A percentile compares a stretch with the other conserved stretches of the same genome.
phyloP scores from a whole-genome alignment of 1,140 invertebrate species.

The Hyposmocoma kahamanoa region DNA sequence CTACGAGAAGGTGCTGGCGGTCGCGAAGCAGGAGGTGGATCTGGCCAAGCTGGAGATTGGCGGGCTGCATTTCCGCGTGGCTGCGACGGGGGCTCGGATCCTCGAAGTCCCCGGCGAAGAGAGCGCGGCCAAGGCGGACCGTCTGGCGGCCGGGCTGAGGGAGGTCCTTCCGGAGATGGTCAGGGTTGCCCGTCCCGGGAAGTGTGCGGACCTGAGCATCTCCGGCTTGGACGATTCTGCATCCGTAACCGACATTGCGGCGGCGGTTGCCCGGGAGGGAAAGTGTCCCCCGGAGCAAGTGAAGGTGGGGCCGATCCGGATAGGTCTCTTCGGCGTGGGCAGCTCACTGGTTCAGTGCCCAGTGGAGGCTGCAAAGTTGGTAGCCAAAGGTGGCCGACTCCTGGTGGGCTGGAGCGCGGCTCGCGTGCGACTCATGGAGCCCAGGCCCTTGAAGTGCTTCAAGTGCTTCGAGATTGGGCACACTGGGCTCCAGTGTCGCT shows the following conservation, averaged over 20 bases:
- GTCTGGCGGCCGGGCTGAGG: background rate
- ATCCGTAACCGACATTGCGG: background rate
- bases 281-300: background rate
- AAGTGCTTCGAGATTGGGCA: constrained; percentile 11
- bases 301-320: background rate
- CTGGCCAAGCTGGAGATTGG: background rate
- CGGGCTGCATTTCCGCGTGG: background rate
- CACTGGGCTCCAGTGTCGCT: background rate
- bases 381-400: background rate
- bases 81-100: constrained; percentile 3
- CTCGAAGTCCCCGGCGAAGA: background rate
- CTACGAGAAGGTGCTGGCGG: background rate
- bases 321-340: background rate
- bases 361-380: background rate
- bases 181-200: background rate
- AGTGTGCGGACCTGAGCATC: constrained; percentile 1
- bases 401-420: constrained; percentile 6
- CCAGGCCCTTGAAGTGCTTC: constrained; percentile 8
- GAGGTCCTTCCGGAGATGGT: background rate
- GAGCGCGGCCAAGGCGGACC: background rate
- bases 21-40: background rate
- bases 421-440: background rate
- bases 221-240: constrained; percentile 6
- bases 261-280: background rate
- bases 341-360: constrained; percentile 8